phyloP scores from a whole-genome alignment of 1,140 invertebrate species.

The Hycleus cichorii region DNA sequence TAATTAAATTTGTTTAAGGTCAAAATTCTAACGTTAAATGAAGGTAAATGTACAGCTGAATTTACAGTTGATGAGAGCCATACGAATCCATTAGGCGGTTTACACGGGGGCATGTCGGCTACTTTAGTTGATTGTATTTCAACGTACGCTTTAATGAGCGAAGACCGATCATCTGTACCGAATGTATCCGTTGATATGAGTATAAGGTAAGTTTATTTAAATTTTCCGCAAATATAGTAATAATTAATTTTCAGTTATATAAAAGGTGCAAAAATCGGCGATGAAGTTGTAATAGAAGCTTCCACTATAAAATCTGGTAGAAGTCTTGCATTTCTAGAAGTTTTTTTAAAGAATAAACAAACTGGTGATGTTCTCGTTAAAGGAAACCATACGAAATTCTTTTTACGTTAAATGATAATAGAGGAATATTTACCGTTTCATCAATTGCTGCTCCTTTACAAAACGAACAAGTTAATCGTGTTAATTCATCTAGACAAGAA shows the following conservation, averaged over 20 bases:
- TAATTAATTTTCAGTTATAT: constrained; percentile 52
- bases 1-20: too few relatives aligned
- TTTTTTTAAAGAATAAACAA: constrained; percentile 65
- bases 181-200: constrained; percentile 70
- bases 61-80: constrained; percentile 71
- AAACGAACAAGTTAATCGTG: constrained; percentile 65
- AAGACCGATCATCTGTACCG: constrained; percentile 46
- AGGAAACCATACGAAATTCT: constrained; percentile 72
- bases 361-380: constrained; percentile 64
- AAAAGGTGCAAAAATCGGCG: constrained; percentile 65
- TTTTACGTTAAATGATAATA: neutral
- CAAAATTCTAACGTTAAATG: neutral
- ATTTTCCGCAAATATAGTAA: neutral
- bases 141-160: constrained; percentile 67
- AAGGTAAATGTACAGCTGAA: constrained; percentile 65
- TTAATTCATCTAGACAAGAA: constrained; percentile 55
- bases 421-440: constrained; percentile 53
- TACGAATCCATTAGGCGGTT: constrained; percentile 61
- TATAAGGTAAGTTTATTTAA: constrained; percentile 52
- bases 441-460: constrained; percentile 64
- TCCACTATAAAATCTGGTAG: constrained; percentile 69
- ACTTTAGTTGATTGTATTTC: constrained; percentile 78
- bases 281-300: constrained; percentile 72
- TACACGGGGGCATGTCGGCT: constrained; percentile 80
- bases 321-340: constrained; percentile 72